These are phyloP conservation scores for Silurus glanis DNA, from an alignment of 2,113 vertebrate genomes.

Conservation along the genomic window DNA sequence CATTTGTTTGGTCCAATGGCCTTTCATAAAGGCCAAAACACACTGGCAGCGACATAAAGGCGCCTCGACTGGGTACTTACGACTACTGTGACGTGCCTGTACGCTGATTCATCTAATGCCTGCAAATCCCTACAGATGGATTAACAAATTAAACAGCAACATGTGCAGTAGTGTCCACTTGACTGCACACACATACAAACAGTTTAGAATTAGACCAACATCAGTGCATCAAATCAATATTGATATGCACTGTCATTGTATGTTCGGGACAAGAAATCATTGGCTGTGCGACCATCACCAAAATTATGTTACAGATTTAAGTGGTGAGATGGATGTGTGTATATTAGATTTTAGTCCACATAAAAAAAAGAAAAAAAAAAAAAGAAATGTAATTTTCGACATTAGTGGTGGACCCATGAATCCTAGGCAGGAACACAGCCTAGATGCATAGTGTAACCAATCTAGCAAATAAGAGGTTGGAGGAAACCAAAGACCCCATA, in stretches of 20 bases:
- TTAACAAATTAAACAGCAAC: constrained; percentile 20
- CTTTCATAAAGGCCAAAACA: constrained; percentile 48
- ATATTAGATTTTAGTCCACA: neutral
- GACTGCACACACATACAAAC: neutral
- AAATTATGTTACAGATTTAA: neutral
- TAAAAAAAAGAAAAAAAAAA: neutral
- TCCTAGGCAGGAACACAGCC: neutral
- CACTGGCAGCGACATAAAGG: constrained; percentile 44
- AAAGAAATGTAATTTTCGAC: neutral
- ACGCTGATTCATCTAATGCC: constrained; percentile 46
- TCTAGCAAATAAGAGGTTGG: neutral
- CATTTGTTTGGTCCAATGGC: constrained; percentile 42
- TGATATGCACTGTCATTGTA: neutral
- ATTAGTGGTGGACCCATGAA: neutral
- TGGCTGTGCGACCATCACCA: neutral
- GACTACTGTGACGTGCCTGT: constrained; percentile 40
- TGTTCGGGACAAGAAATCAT: neutral
- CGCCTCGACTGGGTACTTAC: constrained; percentile 32
- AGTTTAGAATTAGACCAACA: neutral
- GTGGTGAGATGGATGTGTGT: too few relatives aligned
- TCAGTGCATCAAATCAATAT: neutral
- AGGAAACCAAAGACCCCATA: neutral
- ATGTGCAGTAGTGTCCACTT: neutral
- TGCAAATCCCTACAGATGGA: constrained; percentile 23
- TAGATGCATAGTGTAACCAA: neutral